Percentiles rank a stretch among this genome's conserved stretches.
phyloP scores from a whole-genome alignment of 1,140 invertebrate species.

The Odontomachus brunneus region DNA sequence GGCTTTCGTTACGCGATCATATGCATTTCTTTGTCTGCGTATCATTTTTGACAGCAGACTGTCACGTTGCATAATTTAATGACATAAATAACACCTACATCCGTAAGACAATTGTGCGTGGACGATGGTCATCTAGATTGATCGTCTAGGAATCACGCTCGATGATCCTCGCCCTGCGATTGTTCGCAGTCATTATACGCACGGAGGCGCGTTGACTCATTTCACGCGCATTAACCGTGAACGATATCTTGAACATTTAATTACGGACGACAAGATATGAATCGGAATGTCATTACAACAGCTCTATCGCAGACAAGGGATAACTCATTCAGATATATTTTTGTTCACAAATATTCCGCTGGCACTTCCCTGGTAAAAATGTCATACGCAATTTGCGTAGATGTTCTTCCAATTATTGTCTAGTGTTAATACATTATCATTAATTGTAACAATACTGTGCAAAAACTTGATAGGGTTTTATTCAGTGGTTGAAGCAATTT shows the following conservation, averaged over 20 bases:
- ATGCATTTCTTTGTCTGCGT: constrained; percentile 6
- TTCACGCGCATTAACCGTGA: constrained; percentile 37
- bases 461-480: no score
- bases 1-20: background rate
- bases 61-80: constrained; percentile 26
- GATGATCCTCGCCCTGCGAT: constrained; percentile 20
- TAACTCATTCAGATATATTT: no score
- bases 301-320: background rate
- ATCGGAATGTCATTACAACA: background rate
- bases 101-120: background rate
- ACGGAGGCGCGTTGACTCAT: constrained; percentile 19
- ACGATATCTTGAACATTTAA: constrained; percentile 37
- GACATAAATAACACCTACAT: background rate
- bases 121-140: constrained; percentile 3
- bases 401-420: no score
- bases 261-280: background rate
- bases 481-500: no score
- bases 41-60: background rate
- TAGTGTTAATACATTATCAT: no score
- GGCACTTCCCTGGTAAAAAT: no score
- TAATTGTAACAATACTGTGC: no score
- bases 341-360: background rate
- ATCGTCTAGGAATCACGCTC: constrained; percentile 42
- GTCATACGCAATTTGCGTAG: no score
- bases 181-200: constrained; percentile 4